Base-by-base conservation (phyloP, 2,797 vertebrate species). In the Amblyopsis hoosieri region DNA sequence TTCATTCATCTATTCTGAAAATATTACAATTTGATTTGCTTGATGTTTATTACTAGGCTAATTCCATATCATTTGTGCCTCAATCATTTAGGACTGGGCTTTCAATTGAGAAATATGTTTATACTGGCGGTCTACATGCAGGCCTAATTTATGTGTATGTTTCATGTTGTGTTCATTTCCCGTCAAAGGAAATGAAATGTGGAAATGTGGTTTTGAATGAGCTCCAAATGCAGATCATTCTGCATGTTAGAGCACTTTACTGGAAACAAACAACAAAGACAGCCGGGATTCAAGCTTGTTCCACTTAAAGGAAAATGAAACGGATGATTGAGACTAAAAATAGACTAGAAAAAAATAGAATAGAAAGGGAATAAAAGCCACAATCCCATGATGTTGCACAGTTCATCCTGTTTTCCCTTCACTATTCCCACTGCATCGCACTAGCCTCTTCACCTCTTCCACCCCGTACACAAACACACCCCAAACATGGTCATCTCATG, bases 261-360 rank as follows among this genome's bases (percentile, higher is more conserved):
- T 37, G 8, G 13, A 23, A 75, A 60, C 64, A 81, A 58, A 54
- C 71, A 60, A 62, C 58, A 17, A 50, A 29, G 9, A 23, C 60
- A 73, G 69, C 57, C 29, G 58, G 55, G 54, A 54, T 54, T 19
- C n/a, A 57, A 6, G 31, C 19, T 61, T 73, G 80, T 62, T 81
- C 76, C 75, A 83, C 66, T 78, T 87, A 68, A 45, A 54, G 7
- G 8, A 37, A 57, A 64, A 61, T 60, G 65, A 78, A 76, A 76
- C 12, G 11, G 50, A 80, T 66, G 71, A 81, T 75, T 73, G 67
- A 66, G 74, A 77, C 78, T 87, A 85, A 86, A 88, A 79, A 83
- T 85, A 86, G 78, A 81, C 42, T 65, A 51, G 42, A 68, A 37
- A 9, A 86, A 88, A 79, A 83, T 85, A 86, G 78, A 81, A 33